These are phyloP conservation scores for Lasioglossum leucozonium DNA, from an alignment of 2,888 invertebrate genomes.

Conservation along the genomic window DNA sequence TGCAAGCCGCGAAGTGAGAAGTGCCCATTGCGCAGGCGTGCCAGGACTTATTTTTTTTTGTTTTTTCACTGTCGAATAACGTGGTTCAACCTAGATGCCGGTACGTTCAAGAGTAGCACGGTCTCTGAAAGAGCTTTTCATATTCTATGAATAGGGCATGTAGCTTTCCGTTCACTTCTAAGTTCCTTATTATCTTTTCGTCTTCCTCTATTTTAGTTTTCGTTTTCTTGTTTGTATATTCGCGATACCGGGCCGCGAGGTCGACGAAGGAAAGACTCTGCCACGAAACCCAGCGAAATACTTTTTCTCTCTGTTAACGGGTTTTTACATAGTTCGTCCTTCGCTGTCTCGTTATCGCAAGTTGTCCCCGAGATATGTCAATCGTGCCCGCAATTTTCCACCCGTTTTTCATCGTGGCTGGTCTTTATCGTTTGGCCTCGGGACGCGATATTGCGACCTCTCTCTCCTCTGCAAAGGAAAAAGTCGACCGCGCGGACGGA, in stretches of 20 bases:
- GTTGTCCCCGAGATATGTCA: conserved; percentile 14
- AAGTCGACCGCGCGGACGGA: conserved; percentile 55
- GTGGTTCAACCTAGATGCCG: conserved; percentile 81
- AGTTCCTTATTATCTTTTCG: conserved; percentile 59
- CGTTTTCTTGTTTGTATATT: conserved; percentile 28
- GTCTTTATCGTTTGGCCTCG: conserved; percentile 70
- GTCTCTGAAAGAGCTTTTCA: conserved; percentile 82
- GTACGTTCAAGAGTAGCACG: conserved; percentile 83
- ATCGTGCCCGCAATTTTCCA: conserved; percentile 1
- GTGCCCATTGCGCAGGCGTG: conserved; percentile 83
- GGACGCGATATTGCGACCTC: conserved; percentile 76
- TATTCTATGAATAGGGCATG: conserved; percentile 71
- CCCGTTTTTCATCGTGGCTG: conserved; percentile 37
- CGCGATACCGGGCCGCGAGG: conserved; percentile 65
- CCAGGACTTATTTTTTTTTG: conserved; percentile 72
- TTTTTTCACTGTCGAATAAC: conserved; percentile 80
- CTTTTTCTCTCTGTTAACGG: neutral
- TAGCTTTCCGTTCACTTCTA: conserved; percentile 68
- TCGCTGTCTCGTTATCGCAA: conserved; percentile 14
- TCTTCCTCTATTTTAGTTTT: conserved; percentile 46
- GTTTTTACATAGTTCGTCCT: neutral
- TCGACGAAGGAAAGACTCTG: conserved; percentile 39
- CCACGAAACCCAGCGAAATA: neutral
- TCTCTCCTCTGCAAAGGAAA: conserved; percentile 78
- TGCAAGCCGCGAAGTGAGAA: conserved; percentile 50